Percentiles rank a stretch among this genome's conserved stretches.
These are phyloP conservation scores for Pseudorhombus dupliciocellatus DNA, from an alignment of 2,113 vertebrate genomes.

Conservation along the genomic window DNA sequence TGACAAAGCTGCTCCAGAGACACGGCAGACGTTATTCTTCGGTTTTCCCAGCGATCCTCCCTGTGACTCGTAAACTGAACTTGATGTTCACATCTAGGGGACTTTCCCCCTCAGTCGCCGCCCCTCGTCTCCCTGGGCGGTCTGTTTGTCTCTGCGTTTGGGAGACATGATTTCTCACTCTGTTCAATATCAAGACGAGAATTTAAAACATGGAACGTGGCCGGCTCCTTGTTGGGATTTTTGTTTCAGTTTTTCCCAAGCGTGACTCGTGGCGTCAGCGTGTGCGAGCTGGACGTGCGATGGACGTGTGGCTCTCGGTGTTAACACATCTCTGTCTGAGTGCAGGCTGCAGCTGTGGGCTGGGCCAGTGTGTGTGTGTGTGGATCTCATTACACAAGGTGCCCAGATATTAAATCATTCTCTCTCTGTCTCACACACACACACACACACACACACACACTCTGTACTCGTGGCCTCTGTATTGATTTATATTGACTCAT, in stretches of 20 bases:
- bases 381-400: slow-evolving; percentile 54
- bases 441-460: slow-evolving; percentile 26
- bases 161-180: background rate
- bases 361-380: slow-evolving; percentile 15
- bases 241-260: background rate
- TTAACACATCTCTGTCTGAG: background rate
- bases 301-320: background rate
- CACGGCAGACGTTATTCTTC: too few species aligned
- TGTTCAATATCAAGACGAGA: background rate
- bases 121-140: background rate
- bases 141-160: background rate
- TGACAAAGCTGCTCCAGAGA: too few species aligned
- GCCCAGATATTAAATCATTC: slow-evolving; percentile 63
- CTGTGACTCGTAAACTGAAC: too few species aligned
- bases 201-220: background rate
- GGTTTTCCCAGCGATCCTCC: background rate
- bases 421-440: slow-evolving; percentile 14
- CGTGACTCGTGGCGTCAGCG: background rate
- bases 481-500: slow-evolving; percentile 70
- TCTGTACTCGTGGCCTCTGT: slow-evolving; percentile 18
- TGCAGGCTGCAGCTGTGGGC: slow-evolving; percentile 27
- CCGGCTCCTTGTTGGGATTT: background rate
- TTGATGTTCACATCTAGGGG: background rate
- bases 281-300: background rate
- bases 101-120: background rate